Evolutionary conservation across 2,797 vertebrate genomes (phyloP).

Genomic region (Acrossocheilus wenchowensis): DNA sequence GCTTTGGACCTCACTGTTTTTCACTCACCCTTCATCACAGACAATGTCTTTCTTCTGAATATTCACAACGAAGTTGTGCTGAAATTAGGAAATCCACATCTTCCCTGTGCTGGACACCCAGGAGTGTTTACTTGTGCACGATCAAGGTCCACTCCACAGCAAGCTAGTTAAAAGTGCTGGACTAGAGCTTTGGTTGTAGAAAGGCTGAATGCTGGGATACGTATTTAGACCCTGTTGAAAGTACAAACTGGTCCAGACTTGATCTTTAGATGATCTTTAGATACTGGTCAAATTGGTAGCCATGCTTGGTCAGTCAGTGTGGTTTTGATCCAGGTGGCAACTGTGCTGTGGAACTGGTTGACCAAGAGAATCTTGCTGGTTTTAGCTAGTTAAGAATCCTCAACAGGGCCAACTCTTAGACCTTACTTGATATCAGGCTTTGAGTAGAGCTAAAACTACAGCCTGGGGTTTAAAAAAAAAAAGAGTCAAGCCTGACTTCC

Average conservation of each 20-base stretch:
- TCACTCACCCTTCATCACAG: constrained; percentile 58
- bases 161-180: background rate
- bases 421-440: background rate
- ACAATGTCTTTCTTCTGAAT: constrained; percentile 58
- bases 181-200: background rate
- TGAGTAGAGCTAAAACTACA: constrained; percentile 52
- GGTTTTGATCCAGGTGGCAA: background rate
- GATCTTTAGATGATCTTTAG: background rate
- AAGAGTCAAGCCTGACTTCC: constrained; percentile 63
- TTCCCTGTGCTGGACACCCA: background rate
- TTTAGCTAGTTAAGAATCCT: background rate
- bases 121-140: constrained; percentile 5
- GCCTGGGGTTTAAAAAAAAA: constrained; percentile 57
- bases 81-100: constrained; percentile 16
- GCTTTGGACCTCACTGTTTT: constrained; percentile 64
- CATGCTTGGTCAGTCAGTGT: background rate
- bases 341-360: background rate
- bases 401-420: background rate
- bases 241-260: background rate
- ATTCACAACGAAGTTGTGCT: constrained; percentile 34
- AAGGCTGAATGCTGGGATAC: background rate
- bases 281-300: background rate
- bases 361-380: background rate
- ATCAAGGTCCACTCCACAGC: constrained; percentile 6
- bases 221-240: background rate